Base-by-base conservation (phyloP, 2,888 invertebrate genomes). In the Diarsia dahlii region DNA sequence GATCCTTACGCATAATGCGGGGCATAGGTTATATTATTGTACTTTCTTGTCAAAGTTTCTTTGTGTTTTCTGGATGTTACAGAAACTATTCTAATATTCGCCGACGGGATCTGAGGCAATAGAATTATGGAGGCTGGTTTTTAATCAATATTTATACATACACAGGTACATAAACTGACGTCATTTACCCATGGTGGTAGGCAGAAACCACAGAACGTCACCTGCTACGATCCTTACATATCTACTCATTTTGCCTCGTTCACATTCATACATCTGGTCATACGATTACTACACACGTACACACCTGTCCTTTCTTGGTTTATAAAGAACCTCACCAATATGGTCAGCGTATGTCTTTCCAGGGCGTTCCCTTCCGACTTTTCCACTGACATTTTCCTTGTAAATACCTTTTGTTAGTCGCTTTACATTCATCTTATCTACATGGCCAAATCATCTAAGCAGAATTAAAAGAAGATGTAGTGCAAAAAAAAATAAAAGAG, bases 1-100 rank as follows among this genome's bases (percentile, higher is more conserved):
- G 85, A 89, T 91, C 78, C 83, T 81, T 87, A 87, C 86, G 85
- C 87, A 88, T 87, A 85, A 81, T 75, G 68, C 58, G 71, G 71
- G 15, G 50, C 65, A 78, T 74, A 76, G 79, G 62, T 82, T 81
- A 71, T 79, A 60, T 82, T 81, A 71, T 79, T 76, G 68, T 87
- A 71, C 77, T 63, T 45, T 63, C 45, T 74, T 66, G 54, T 28
- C 60, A 46, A 50, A 79, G 70, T 76, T 74, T 76, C 71, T 70
- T 56, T 71, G 70, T 79, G 76, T n/a, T 28, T 69, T 71, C 54
- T 34, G 12, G 28, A 60, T 54, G 52, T 50, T 48, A 46, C 13
- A 58, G 62, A 58, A 63, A 15, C 34, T 18, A 45, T 45, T 63
- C 15, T 45, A n/a, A 15, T 15, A 63, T 63, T 8, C n/a, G 3